Conservation (phyloP, 2,113 vertebrate species). For the Brachyhypopomus gauderio region DNA sequence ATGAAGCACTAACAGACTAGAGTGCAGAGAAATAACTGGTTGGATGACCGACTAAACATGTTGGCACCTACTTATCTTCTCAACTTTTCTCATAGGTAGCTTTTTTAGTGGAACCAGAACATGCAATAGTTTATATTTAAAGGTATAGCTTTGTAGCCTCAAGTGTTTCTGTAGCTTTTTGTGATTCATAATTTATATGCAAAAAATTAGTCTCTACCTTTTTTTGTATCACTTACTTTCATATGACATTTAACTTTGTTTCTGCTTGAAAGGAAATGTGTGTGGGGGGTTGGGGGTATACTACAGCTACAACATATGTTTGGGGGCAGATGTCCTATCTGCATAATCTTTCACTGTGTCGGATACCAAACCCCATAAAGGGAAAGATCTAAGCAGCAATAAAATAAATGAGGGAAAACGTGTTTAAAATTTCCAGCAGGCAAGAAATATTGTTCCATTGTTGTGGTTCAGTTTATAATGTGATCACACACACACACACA, state of each 20-base stretch:
- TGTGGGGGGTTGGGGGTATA: background rate
- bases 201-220: background rate
- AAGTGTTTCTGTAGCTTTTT: background rate
- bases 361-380: slow-evolving; percentile 35
- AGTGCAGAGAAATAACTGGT: slow-evolving; percentile 53
- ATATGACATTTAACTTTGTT: background rate
- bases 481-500: slow-evolving; percentile 9
- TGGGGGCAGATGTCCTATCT: slow-evolving; percentile 26
- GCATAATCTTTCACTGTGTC: slow-evolving; percentile 36
- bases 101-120: background rate
- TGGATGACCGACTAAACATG: slow-evolving; percentile 48
- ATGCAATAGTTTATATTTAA: background rate
- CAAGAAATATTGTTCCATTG: slow-evolving; percentile 10
- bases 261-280: too few relatives aligned
- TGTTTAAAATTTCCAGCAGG: slow-evolving; percentile 17
- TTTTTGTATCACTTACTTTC: background rate
- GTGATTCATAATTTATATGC: background rate
- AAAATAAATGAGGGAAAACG: slow-evolving; percentile 31
- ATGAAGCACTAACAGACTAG: slow-evolving; percentile 66
- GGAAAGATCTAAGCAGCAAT: slow-evolving; percentile 32
- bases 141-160: background rate
- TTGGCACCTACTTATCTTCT: slow-evolving; percentile 50
- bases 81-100: slow-evolving; percentile 24
- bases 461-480: background rate
- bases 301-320: background rate